Percentiles rank a stretch among this genome's conserved stretches.
Evolutionary conservation across 1,140 invertebrate species (phyloP).

Genomic region (Ceratitis capitata): DNA sequence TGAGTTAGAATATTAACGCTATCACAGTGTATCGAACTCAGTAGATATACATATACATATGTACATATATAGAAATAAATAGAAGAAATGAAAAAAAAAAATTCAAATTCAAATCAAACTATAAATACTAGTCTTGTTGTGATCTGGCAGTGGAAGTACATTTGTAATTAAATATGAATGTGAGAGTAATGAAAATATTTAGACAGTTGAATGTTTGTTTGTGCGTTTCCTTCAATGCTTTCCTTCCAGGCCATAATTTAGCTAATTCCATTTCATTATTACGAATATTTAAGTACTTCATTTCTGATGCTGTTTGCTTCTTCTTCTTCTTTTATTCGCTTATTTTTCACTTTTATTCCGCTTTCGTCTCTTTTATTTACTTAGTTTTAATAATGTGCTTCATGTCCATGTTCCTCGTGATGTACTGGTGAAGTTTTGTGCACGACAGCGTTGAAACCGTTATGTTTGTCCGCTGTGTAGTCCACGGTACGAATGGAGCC

Average conservation of each 20-base stretch:
- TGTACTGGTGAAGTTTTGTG: slow-evolving; percentile 71
- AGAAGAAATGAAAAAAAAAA: no score
- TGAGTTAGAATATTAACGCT: slow-evolving; percentile 19
- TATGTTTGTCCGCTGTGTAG: slow-evolving; percentile 67
- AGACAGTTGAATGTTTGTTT: background rate
- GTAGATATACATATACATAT: background rate
- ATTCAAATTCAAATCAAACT: background rate
- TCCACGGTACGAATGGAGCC: slow-evolving; percentile 69
- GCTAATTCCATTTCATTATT: slow-evolving; percentile 6
- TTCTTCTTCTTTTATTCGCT: background rate
- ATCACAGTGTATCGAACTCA: slow-evolving; percentile 19
- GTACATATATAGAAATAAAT: background rate
- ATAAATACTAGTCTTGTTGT: background rate
- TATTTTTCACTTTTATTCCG: background rate
- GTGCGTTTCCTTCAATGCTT: background rate
- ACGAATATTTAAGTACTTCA: background rate
- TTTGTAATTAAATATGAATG: background rate
- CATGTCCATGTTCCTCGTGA: slow-evolving; percentile 59
- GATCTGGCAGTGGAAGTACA: background rate
- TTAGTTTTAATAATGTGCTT: slow-evolving; percentile 48
- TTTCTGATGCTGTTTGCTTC: background rate
- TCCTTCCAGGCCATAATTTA: background rate
- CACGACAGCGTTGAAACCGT: slow-evolving; percentile 73
- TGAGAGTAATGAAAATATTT: background rate
- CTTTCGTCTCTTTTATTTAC: background rate